A percentile compares a stretch with the other conserved stretches of the same genome.
These are phyloP conservation scores for Sterna hirundo DNA, from an alignment of 2,113 vertebrate genomes.

Conservation along the genomic window DNA sequence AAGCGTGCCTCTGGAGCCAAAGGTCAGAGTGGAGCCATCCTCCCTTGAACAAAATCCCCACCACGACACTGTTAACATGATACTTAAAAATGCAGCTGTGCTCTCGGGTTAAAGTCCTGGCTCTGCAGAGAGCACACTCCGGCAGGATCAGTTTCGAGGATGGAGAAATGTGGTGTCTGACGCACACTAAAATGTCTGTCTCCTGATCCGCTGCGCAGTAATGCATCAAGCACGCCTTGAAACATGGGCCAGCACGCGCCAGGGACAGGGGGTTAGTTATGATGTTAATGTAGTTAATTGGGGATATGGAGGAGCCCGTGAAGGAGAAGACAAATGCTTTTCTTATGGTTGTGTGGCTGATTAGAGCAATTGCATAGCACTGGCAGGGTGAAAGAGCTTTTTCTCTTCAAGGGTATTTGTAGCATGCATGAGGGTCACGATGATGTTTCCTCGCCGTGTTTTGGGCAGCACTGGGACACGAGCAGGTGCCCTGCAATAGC, in stretches of 20 bases:
- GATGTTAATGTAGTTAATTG: background rate
- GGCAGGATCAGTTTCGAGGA: constrained; percentile 59
- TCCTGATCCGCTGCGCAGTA: background rate
- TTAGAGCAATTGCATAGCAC: background rate
- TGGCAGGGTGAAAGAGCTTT: background rate
- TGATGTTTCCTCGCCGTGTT: background rate
- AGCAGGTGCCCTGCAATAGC: constrained; percentile 17
- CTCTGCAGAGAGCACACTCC: constrained; percentile 36
- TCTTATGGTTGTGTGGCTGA: background rate
- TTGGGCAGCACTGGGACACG: background rate
- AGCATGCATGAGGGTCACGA: background rate
- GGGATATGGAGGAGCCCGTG: background rate
- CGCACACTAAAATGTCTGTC: constrained; percentile 40
- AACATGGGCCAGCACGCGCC: background rate
- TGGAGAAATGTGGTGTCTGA: constrained; percentile 56
- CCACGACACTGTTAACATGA: constrained; percentile 46
- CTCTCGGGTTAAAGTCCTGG: constrained; percentile 49
- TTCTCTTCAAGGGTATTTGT: background rate
- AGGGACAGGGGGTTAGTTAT: background rate
- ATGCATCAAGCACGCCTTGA: background rate
- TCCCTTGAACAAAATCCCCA: constrained; percentile 42
- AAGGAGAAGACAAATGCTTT: constrained; percentile 36
- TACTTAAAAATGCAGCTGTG: constrained; percentile 53
- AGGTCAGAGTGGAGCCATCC: constrained; percentile 19
- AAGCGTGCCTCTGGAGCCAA: background rate